These are phyloP conservation scores for Rattus rattus DNA, from an alignment of 2,113 vertebrate genomes.

Conservation along the genomic window DNA sequence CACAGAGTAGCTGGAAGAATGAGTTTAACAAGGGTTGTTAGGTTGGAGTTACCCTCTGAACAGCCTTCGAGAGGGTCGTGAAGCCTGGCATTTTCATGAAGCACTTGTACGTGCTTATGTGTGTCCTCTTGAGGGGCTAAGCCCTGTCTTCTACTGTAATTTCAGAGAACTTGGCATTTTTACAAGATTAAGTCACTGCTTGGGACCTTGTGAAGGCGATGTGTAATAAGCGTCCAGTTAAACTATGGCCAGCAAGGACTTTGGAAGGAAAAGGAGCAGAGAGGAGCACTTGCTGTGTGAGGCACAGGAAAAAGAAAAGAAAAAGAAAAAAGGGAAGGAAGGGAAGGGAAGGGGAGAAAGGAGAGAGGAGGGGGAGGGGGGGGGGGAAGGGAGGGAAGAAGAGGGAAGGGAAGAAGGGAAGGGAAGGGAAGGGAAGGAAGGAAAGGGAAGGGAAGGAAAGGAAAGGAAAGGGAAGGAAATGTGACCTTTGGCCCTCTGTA, in stretches of 20 bases:
- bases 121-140: neutral
- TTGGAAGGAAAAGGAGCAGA: neutral
- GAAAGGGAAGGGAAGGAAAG: no score
- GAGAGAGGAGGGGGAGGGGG: no score
- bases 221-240: neutral
- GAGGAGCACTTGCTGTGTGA: neutral
- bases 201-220: neutral
- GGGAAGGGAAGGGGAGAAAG: no score
- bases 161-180: neutral
- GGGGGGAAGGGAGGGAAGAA: no score
- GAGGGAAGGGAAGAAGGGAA: no score
- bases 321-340: no score
- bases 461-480: neutral
- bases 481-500: neutral
- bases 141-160: neutral
- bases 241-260: neutral
- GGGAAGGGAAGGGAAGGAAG: no score
- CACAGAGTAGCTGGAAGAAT: neutral
- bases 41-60: neutral
- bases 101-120: neutral
- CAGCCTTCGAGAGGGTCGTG: neutral
- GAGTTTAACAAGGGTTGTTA: neutral
- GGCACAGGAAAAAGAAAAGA: neutral
- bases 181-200: neutral
- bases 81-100: neutral